phyloP scores from a whole-genome alignment of 2,797 vertebrate species.

The Percopsis omiscomaycus region DNA sequence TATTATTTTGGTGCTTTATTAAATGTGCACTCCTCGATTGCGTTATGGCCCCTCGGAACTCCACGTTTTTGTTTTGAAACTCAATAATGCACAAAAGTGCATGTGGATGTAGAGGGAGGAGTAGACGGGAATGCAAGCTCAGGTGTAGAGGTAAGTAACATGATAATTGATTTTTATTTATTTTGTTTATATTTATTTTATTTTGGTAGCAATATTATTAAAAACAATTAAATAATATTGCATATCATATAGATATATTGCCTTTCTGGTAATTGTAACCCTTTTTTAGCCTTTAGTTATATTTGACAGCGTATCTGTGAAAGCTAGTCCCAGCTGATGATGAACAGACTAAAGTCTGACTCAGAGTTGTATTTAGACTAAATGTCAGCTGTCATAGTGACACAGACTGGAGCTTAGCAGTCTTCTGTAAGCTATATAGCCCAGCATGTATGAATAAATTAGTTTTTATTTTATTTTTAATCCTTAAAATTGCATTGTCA shows the following conservation, averaged over 20 bases:
- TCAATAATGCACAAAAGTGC: too few relatives aligned
- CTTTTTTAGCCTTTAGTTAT: constrained; percentile 22
- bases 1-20: too few relatives aligned
- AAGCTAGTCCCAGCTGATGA: constrained; percentile 25
- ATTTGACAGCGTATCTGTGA: constrained; percentile 34
- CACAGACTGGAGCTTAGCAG: constrained; percentile 51
- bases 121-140: too few relatives aligned
- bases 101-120: too few relatives aligned
- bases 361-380: constrained; percentile 57
- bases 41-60: too few relatives aligned
- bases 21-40: too few relatives aligned
- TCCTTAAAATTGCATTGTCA: constrained; percentile 50
- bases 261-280: neutral
- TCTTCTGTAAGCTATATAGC: constrained; percentile 33
- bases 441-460: constrained; percentile 54
- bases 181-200: too few relatives aligned
- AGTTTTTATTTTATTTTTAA: constrained; percentile 14
- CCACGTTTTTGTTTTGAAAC: too few relatives aligned
- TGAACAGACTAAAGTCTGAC: constrained; percentile 51
- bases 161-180: neutral
- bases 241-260: constrained; percentile 9
- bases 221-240: constrained; percentile 5
- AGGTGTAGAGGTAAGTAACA: neutral
- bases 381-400: constrained; percentile 66
- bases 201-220: neutral